Evolutionary conservation across 2,113 vertebrate genomes (phyloP).

Genomic region (Tichodroma muraria): DNA sequence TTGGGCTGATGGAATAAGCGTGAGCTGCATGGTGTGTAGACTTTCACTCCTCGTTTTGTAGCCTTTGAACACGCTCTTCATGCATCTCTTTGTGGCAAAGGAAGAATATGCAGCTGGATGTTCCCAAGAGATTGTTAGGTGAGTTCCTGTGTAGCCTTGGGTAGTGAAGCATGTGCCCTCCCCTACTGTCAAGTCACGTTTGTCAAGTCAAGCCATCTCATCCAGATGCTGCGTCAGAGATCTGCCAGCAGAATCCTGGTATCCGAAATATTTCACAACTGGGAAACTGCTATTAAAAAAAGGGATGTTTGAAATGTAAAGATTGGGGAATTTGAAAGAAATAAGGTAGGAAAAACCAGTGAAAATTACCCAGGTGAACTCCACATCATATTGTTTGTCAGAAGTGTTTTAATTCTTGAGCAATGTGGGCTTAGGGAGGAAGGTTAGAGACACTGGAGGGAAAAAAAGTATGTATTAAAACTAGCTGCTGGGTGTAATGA

Average conservation of each 20-base stretch:
- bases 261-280: background rate
- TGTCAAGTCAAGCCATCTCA: background rate
- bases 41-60: conserved; percentile 27
- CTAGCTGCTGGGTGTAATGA: background rate
- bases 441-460: background rate
- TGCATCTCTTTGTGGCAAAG: conserved; percentile 87
- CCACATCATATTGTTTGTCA: background rate
- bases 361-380: background rate
- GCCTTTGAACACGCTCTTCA: conserved; percentile 88
- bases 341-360: background rate
- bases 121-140: conserved; percentile 82
- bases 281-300: background rate
- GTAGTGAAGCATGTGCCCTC: background rate
- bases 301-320: background rate
- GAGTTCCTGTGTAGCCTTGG: background rate
- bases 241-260: conserved; percentile 38
- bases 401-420: background rate
- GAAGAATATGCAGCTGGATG: conserved; percentile 60
- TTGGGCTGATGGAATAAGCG: background rate
- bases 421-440: background rate
- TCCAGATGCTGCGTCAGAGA: conserved; percentile 37
- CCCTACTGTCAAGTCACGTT: background rate
- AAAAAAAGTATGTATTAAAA: background rate
- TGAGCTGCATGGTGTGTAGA: background rate
- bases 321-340: background rate